Conservation (phyloP, 2,797 vertebrate genomes). For the Antennarius maculatus region DNA sequence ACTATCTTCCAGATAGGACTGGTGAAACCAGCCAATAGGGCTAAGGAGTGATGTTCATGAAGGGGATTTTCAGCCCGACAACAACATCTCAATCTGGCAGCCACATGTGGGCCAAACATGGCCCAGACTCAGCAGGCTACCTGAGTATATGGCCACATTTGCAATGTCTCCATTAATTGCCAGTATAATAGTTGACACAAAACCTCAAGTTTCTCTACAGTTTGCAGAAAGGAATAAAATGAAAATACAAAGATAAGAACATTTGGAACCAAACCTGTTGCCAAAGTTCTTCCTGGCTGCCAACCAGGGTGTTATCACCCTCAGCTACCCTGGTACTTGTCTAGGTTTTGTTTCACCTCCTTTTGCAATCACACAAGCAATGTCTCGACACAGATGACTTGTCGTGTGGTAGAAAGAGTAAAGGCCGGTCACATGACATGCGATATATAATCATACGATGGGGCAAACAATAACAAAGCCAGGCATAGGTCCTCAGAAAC, state of each 20-base stretch:
- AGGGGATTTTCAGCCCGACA: conserved; percentile 12
- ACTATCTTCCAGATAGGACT: conserved; percentile 1
- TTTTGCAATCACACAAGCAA: conserved; percentile 2
- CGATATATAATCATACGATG: conserved; percentile 67
- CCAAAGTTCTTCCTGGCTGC: background rate
- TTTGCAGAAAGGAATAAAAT: background rate
- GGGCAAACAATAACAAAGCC: conserved; percentile 70
- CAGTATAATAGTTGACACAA: conserved; percentile 11
- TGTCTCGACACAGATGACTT: conserved; percentile 59
- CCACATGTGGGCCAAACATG: conserved; percentile 1
- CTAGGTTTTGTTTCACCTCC: conserved; percentile 26
- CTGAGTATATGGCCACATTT: conserved; percentile 12
- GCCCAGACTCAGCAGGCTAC: conserved; percentile 17
- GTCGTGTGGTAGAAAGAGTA: conserved; percentile 36
- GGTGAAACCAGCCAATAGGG: background rate
- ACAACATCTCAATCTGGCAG: conserved; percentile 9
- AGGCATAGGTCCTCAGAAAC: conserved; percentile 68
- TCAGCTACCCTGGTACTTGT: conserved; percentile 7
- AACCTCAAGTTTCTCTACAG: conserved; percentile 9
- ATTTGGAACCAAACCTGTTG: background rate
- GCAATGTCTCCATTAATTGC: conserved; percentile 15
- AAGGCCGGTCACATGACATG: conserved; percentile 33
- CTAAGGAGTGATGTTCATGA: background rate
- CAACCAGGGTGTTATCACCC: background rate
- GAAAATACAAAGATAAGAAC: background rate